Conservation (phyloP, 2,797 vertebrate genomes). For the Acanthornis magna region DNA sequence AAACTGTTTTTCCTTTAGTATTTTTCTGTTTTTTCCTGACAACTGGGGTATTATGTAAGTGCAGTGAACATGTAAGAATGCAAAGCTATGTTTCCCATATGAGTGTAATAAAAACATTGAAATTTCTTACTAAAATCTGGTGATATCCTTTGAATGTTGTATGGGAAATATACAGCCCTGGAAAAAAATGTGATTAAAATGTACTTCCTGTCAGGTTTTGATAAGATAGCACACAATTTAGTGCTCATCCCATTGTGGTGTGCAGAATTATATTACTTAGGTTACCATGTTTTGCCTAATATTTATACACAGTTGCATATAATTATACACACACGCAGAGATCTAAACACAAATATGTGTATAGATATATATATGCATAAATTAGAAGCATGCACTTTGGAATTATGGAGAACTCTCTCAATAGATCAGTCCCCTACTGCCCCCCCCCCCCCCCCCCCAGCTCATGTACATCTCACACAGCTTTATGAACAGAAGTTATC, state of each 20-base stretch:
- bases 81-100: constrained; percentile 53
- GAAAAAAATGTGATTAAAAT: not conserved
- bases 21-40: constrained; percentile 45
- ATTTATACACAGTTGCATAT: not conserved
- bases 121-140: constrained; percentile 31
- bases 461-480: not conserved
- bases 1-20: constrained; percentile 39
- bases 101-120: constrained; percentile 54
- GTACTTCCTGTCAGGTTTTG: not conserved
- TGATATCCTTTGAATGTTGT: constrained; percentile 14
- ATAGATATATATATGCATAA: not conserved
- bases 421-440: not conserved
- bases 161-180: not conserved
- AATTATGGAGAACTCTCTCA: not conserved
- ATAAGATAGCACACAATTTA: not conserved
- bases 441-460: not conserved
- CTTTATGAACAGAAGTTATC: not conserved
- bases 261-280: not conserved
- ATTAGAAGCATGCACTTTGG: not conserved
- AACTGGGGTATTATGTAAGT: constrained; percentile 35
- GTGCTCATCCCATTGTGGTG: not conserved
- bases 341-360: not conserved
- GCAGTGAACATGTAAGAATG: constrained; percentile 65
- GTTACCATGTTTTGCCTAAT: not conserved
- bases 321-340: not conserved